Percentiles rank a stretch among this genome's conserved stretches.
Evolutionary conservation across 2,888 invertebrate species (phyloP).

Genomic region (Troglohyphantes excavatus): DNA sequence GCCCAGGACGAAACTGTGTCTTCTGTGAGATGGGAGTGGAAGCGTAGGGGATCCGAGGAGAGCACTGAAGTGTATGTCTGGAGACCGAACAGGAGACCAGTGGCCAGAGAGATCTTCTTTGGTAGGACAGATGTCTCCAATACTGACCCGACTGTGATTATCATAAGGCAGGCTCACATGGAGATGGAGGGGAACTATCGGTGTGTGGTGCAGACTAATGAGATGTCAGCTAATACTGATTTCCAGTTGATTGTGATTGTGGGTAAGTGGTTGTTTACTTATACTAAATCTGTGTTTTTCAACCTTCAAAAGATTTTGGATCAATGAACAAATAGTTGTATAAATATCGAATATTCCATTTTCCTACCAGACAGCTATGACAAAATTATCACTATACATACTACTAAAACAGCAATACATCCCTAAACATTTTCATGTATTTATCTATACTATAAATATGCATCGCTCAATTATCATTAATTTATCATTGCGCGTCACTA

Average conservation of each 20-base stretch:
- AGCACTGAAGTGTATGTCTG: slow-evolving; percentile 72
- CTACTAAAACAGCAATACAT: no score
- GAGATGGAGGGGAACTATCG: slow-evolving; percentile 75
- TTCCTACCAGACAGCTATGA: no score
- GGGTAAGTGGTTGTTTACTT: slow-evolving; percentile 64
- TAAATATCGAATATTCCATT: no score
- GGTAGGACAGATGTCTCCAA: slow-evolving; percentile 71
- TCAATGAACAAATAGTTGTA: no score
- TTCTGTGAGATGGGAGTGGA: slow-evolving; percentile 74
- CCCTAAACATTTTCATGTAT: no score
- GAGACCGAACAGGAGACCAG: slow-evolving; percentile 72
- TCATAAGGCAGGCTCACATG: slow-evolving; percentile 68
- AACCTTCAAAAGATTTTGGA: no score
- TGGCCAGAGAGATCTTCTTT: slow-evolving; percentile 69
- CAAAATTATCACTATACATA: no score
- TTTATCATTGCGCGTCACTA: no score
- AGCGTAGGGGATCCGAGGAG: slow-evolving; percentile 58
- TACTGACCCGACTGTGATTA: slow-evolving; percentile 66
- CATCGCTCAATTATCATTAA: no score
- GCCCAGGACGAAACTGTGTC: slow-evolving; percentile 68
- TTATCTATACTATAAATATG: no score
- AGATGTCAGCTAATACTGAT: slow-evolving; percentile 63
- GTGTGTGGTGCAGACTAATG: slow-evolving; percentile 77
- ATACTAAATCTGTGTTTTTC: no score
- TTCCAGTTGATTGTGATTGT: slow-evolving; percentile 72